Percentiles rank a stretch among this genome's conserved stretches.
Evolutionary conservation across 2,888 invertebrate species (phyloP).

Genomic region (Brachypterus glaber): DNA sequence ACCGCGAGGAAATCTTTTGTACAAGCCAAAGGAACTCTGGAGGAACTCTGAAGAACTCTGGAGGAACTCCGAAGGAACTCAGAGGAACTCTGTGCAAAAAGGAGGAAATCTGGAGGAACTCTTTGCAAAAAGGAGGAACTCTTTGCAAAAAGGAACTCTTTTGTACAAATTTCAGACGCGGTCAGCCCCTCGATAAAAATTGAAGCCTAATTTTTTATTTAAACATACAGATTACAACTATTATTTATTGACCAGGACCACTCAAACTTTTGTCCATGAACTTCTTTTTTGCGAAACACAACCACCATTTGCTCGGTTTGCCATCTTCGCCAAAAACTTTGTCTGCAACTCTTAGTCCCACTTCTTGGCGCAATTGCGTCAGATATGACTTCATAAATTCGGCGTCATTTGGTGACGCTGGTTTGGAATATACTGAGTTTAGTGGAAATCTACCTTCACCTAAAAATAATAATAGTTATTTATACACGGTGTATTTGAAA

Average conservation of each 20-base stretch:
- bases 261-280: constrained; percentile 98
- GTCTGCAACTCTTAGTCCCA: constrained; percentile 82
- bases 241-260: constrained; percentile 74
- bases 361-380: constrained; percentile 91
- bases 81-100: no score
- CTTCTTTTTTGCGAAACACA: constrained; percentile 98
- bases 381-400: constrained; percentile 89
- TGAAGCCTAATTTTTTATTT: no score
- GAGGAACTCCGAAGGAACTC: no score
- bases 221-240: no score
- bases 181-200: no score
- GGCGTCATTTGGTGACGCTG: constrained; percentile 65
- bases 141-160: no score
- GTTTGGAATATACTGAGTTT: constrained; percentile 90
- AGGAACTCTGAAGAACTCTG: no score
- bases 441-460: constrained; percentile 69
- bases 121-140: no score
- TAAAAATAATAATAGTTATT: neutral
- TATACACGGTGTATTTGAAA: neutral
- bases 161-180: no score
- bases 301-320: constrained; percentile 99
- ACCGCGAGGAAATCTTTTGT: no score
- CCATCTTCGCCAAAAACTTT: constrained; percentile 89
- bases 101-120: no score
- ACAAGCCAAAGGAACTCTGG: no score